These are phyloP conservation scores for Okapia johnstoni DNA, from an alignment of 2,113 vertebrate genomes.

Conservation along the genomic window DNA sequence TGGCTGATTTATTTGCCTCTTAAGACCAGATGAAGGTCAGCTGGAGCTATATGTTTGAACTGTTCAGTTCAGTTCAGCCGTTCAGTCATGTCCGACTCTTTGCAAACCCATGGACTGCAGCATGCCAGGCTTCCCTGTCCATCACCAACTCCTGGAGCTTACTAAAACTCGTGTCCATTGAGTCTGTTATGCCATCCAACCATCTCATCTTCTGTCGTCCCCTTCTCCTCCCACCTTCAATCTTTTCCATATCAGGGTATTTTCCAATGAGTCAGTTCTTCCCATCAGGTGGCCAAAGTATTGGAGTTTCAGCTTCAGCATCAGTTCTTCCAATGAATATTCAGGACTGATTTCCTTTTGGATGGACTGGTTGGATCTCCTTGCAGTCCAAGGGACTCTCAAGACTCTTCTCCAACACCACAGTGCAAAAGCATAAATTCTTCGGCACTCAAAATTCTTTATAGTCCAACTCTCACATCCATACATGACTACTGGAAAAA, in stretches of 20 bases:
- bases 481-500: background rate
- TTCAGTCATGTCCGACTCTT: background rate
- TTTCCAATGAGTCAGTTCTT: background rate
- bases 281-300: background rate
- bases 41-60: constrained; percentile 10
- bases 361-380: background rate
- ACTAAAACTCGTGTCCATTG: background rate
- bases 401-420: background rate
- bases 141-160: background rate
- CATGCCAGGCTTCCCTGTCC: background rate
- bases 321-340: background rate
- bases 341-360: background rate
- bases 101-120: background rate
- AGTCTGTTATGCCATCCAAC: background rate
- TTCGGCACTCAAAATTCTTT: accelerated
- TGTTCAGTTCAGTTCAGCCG: background rate
- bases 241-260: background rate
- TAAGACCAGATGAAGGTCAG: constrained; percentile 23
- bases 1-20: background rate
- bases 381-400: background rate
- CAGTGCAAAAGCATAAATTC: background rate
- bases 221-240: background rate
- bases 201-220: background rate
- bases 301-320: background rate
- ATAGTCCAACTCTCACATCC: background rate